These are phyloP conservation scores for Zosterops pallidus DNA, from an alignment of 2,113 vertebrate species.

Conservation along the genomic window DNA sequence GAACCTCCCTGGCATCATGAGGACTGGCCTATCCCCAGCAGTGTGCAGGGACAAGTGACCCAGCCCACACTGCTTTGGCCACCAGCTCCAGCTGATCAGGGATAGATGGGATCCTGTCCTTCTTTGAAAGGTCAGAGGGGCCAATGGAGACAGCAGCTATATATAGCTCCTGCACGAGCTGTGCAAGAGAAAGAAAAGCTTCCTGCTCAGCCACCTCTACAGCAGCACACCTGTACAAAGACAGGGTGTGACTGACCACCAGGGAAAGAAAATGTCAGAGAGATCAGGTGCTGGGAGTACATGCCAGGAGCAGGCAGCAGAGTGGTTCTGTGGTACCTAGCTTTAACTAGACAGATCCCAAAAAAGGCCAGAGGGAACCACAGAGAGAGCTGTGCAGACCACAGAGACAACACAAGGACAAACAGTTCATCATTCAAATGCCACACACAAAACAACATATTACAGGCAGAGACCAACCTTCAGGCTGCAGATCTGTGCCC, in stretches of 20 bases:
- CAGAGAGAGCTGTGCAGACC: neutral
- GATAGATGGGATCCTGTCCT: neutral
- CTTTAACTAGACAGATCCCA: neutral
- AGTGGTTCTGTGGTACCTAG: neutral
- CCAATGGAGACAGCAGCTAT: fast-evolving
- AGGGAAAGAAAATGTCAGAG: neutral
- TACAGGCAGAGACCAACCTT: neutral
- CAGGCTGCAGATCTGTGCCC: neutral
- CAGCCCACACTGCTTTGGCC: fast-evolving
- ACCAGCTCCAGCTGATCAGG: neutral
- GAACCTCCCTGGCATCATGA: neutral
- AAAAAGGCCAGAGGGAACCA: neutral
- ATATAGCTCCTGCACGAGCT: fast-evolving
- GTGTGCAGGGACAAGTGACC: fast-evolving
- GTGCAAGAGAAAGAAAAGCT: neutral
- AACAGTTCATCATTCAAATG: neutral
- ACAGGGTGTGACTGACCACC: fast-evolving
- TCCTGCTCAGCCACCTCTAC: neutral
- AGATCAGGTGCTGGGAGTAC: neutral
- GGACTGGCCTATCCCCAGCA: neutral
- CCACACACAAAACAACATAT: neutral
- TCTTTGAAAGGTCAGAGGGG: neutral
- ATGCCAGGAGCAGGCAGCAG: neutral
- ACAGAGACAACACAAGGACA: neutral
- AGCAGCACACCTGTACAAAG: neutral